A percentile compares a stretch with the other conserved stretches of the same genome.
These are phyloP conservation scores for Ichneumoninae sp. DNA, from an alignment of 2,888 invertebrate genomes.

Conservation along the genomic window DNA sequence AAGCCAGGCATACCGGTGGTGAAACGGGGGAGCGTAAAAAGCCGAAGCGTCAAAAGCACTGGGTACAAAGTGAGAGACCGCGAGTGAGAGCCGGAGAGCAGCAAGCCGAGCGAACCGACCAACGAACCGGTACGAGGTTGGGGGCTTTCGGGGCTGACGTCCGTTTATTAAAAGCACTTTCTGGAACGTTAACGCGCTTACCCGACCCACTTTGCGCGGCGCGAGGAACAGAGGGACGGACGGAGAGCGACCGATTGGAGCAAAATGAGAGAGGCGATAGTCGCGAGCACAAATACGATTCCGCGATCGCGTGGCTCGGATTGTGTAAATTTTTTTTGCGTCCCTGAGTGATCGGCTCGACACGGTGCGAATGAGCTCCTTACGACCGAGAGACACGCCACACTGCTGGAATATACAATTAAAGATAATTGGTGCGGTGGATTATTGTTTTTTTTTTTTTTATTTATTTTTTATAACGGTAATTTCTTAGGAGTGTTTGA, in stretches of 20 bases:
- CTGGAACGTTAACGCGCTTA: slow-evolving; percentile 75
- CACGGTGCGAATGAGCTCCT: not conserved
- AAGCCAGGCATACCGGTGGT: slow-evolving; percentile 74
- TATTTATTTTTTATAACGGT: not conserved
- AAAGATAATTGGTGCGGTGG: not conserved
- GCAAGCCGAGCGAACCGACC: slow-evolving; percentile 61
- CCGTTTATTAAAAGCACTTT: slow-evolving; percentile 77
- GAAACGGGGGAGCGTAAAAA: slow-evolving; percentile 78
- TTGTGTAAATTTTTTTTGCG: not conserved
- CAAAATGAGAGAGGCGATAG: slow-evolving; percentile 51
- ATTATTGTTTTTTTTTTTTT: not conserved
- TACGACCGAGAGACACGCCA: not conserved
- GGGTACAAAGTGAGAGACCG: slow-evolving; percentile 70
- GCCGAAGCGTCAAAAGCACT: slow-evolving; percentile 79
- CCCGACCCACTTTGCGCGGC: slow-evolving; percentile 69
- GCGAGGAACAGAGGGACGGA: slow-evolving; percentile 15
- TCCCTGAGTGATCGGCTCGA: not conserved
- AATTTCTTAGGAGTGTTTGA: not conserved
- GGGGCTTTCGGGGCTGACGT: slow-evolving; percentile 62
- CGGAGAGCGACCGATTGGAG: slow-evolving; percentile 1
- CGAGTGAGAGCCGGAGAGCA: slow-evolving; percentile 58
- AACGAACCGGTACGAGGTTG: slow-evolving; percentile 60
- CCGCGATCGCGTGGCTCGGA: slow-evolving; percentile 22
- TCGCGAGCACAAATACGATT: slow-evolving; percentile 41
- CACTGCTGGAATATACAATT: not conserved